Evolutionary conservation across 2,888 invertebrate species (phyloP), one percentile per base, ranked within the genome.

Genomic region (Psylliodes chrysocephalus): DNA sequence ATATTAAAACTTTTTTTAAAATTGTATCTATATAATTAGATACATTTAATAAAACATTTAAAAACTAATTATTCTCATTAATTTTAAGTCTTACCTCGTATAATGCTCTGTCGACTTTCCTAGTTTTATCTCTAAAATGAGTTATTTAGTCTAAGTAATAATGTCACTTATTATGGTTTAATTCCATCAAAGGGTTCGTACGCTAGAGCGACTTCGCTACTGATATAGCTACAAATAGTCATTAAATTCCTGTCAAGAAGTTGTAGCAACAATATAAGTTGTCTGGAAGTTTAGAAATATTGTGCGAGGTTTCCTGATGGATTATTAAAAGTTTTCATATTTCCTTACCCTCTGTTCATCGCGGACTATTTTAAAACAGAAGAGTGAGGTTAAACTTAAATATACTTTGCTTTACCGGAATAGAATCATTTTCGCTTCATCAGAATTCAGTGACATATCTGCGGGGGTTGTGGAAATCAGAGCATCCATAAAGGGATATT

Each of bases 261-360:
- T 68, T 63, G 60, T 67, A 64, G 62, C 63, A 67, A 69, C 64
- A 70, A 71, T 71, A 70, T 66, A 70, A 71, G 60, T 71, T 68
- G 66, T 71, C 69, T 51, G 51, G 38, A 68, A 69, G 55, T 42
- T 71, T 64, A 30, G 33, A 63, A 52, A 67, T 56, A 52, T 54
- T 60, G 56, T 49, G 30, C 40, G 35, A 56, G 35, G 46, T 56
- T 25, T 22, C 65, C 60, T 67, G 69, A 63, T 68, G 67, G 71
- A 71, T 70, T 67, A 71, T 71, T 71, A 70, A 71, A 71, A 71
- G 60, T 71, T 70, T 67, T 63, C 67, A 69, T 68, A 68, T 71
- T 71, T 68, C 68, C 65, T 61, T 54, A 40, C 60, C n/a, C 61
- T 69, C n/a, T n/a, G n/a, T n/a, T n/a, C 59, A 60, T 61, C 59